Conservation (phyloP, 2,797 vertebrate genomes). For the Gymnopithys bicolor region DNA sequence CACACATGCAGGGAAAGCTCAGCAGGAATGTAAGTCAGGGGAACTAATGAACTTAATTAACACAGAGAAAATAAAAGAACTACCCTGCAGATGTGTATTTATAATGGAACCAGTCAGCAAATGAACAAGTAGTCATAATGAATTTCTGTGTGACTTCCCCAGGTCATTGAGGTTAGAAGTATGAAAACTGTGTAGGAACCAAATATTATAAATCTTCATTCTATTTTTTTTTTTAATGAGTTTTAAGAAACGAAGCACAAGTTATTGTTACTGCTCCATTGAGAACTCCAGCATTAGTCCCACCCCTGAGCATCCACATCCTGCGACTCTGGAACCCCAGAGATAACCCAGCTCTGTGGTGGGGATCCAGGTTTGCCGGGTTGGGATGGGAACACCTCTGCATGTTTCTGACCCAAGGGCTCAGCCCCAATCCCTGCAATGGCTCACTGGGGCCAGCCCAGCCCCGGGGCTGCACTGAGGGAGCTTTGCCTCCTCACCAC, state of each 20-base stretch:
- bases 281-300: not conserved
- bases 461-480: fast-evolving
- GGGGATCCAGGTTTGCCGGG: not conserved
- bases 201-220: not conserved
- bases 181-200: not conserved
- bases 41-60: slow-evolving; percentile 38
- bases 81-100: not conserved
- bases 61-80: not conserved
- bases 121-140: not conserved
- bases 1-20: not conserved
- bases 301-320: not conserved
- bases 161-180: not conserved
- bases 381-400: not conserved
- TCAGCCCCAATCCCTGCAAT: fast-evolving
- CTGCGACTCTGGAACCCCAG: not conserved
- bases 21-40: not conserved
- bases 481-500: not conserved
- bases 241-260: not conserved
- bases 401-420: not conserved
- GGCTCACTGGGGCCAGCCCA: not conserved
- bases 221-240: not conserved
- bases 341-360: fast-evolving
- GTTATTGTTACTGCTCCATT: not conserved
- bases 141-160: not conserved
- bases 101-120: not conserved